Base-by-base conservation (phyloP, 1,140 invertebrate species). In the Heliconius congener region DNA sequence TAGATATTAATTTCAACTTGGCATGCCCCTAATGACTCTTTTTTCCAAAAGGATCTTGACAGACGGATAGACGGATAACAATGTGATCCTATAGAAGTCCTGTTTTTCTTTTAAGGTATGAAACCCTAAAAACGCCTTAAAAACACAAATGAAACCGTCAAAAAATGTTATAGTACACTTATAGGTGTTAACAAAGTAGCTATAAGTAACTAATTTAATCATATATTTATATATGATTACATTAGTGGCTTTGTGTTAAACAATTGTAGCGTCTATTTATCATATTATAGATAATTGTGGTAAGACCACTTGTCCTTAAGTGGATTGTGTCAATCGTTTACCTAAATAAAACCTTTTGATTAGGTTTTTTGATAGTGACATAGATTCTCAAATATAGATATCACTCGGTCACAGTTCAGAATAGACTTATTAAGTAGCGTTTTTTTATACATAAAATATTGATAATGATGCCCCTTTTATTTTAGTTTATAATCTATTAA, bases 401-500 rank as follows among this genome's bases (percentile, higher is more conserved):
- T 66, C 60, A 30, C 27, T 66, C 66, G 74, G 74, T 76, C 74
- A 76, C 74, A 76, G 74, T 76, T 76, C 74, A 76, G 30, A 27
- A 50, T 2, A 1, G 23, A 50, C n/a, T 18, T 23, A 70, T 76
- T 76, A 76, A 76, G 74, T 70, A 76, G 74, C 16, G 46, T 70
- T 70, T 39, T 11, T n/a, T 75, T 60, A n/a, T 19, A 30, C 4
- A 66, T 30, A 18, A 66, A 30, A 66, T 66, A 66, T 66, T 30
- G 27, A 66, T 66, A 66, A 66, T 13, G 23, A 23, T 16, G 3
- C 23, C 60, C 9, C 19, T 1, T 1, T 52, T 5, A 4, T 16
- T 16, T 46, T 16, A 16, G 16, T 46, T 46, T 16, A 4, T 46
- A 46, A 46, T 46, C 13, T 46, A 46, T 46, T 46, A 46, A 4